Base-by-base conservation (phyloP, 2,888 invertebrate species). In the Drosophila falleni region DNA sequence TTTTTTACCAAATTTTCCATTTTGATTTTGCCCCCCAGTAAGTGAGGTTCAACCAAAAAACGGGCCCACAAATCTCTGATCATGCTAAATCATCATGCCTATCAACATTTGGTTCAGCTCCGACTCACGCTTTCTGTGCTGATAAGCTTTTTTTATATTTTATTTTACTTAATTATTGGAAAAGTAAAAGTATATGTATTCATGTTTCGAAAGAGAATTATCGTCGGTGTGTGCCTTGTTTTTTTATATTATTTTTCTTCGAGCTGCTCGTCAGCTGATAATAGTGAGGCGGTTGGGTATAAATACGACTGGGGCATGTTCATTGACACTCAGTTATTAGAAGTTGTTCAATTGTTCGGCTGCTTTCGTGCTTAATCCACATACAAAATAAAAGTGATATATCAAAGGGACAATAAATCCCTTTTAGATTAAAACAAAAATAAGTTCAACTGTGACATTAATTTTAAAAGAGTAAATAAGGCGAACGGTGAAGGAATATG, bases 181-280 rank as follows among this genome's bases (percentile, higher is more conserved):
- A 78, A 78, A 74, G 74, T 70, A 78, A 76, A 74, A 76, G 69
- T 65, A 59, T 78, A 54, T 60, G 42, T 53, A 53, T 66, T n/a
- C 15, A 37, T 50, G 33, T 55, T 64, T 67, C 35, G 33, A 58
- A 78, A 74, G 56, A 54, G 53, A 33, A 19, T 41, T 47, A 49
- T 47, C n/a, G 46, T 47, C 50, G 67, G 35, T 64, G 51, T 44
- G 64, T 23, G 51, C 29, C 15, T 56, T 46, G 19, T 6, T 53
- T 29, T 4, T 47, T 61, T 50, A 37, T 64, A 50, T 50, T 53
- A 29, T 51, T 44, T 62, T 54, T 29, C 16, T 46, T 49, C 11
- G 37, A 15, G 55, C 53, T 37, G 19, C 60, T 72, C 66, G 73
- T 71, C 77, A 74, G 68, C 73, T 85, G 82, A 84, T 87, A 84